Conservation (phyloP, 2,113 vertebrate genomes). For the Maccullochella peelii region DNA sequence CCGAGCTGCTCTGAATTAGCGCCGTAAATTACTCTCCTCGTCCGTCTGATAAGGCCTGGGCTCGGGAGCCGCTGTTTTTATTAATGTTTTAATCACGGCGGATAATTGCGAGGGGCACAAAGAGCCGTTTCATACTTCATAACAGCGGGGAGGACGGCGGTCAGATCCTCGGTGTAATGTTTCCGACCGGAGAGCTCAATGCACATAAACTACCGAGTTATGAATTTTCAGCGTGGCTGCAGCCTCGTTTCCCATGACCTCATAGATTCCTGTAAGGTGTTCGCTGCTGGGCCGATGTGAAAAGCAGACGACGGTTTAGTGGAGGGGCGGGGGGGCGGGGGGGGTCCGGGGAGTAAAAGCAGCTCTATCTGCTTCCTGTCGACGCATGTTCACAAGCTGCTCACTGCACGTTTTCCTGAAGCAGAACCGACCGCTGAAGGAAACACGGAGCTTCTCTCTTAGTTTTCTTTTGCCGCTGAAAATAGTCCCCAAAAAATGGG, state of each 20-base stretch:
- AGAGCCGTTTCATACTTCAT: constrained; percentile 55
- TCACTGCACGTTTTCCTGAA: constrained; percentile 38
- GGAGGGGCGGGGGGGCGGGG: not conserved
- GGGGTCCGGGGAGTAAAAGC: constrained; percentile 40
- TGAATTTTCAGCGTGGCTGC: constrained; percentile 59
- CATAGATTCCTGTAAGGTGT: constrained; percentile 82
- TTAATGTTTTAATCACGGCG: constrained; percentile 72
- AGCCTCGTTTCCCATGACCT: constrained; percentile 82
- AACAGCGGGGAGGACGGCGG: constrained; percentile 12
- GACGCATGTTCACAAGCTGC: constrained; percentile 35
- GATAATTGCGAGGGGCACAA: constrained; percentile 63
- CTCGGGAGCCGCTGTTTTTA: constrained; percentile 45
- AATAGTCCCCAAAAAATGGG: not conserved
- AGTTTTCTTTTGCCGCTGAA: not conserved
- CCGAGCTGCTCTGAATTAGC: constrained; percentile 28
- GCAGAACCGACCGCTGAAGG: constrained; percentile 20
- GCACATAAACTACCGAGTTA: constrained; percentile 54
- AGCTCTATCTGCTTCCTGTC: constrained; percentile 59
- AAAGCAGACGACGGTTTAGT: constrained; percentile 56
- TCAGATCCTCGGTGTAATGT: constrained; percentile 50
- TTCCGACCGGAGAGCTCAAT: constrained; percentile 34
- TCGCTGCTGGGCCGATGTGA: constrained; percentile 64
- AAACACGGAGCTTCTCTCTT: not conserved
- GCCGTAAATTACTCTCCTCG: constrained; percentile 41
- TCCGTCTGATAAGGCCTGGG: constrained; percentile 41